phyloP scores from a whole-genome alignment of 2,797 vertebrate genomes.

The Neosalanx taihuensis region DNA sequence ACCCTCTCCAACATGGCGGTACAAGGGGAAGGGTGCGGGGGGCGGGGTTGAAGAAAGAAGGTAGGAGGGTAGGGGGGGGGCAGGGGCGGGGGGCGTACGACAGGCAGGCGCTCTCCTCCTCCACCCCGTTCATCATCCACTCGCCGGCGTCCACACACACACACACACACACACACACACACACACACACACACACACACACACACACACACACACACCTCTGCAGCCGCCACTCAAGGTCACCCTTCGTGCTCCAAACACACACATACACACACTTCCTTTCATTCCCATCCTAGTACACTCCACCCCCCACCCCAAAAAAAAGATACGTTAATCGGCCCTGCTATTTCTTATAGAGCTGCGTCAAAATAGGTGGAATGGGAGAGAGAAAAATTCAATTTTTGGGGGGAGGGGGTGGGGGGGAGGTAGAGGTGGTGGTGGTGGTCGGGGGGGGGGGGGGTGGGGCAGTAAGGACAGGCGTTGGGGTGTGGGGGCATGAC shows the following conservation, averaged over 20 bases:
- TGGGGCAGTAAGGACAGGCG: slow-evolving; percentile 47
- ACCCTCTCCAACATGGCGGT: slow-evolving; percentile 76
- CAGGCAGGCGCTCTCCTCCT: slow-evolving; percentile 62
- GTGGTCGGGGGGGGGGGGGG: slow-evolving; percentile 46
- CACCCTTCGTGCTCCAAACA: slow-evolving; percentile 52
- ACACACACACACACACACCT: slow-evolving; percentile 17
- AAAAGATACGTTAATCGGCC: slow-evolving; percentile 62
- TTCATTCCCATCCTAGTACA: slow-evolving; percentile 64
- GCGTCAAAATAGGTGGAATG: slow-evolving; percentile 80
- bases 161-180: slow-evolving; percentile 4
- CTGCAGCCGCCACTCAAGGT: slow-evolving; percentile 65
- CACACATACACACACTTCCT: slow-evolving; percentile 31
- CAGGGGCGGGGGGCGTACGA: slow-evolving; percentile 50
- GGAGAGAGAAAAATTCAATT: slow-evolving; percentile 59
- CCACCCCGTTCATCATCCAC: slow-evolving; percentile 62
- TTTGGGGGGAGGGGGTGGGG: slow-evolving; percentile 34
- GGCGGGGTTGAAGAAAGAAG: slow-evolving; percentile 62
- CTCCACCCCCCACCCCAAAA: slow-evolving; percentile 49
- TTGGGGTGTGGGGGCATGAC: slow-evolving; percentile 49
- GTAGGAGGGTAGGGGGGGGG: slow-evolving; percentile 40
- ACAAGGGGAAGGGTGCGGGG: slow-evolving; percentile 72
- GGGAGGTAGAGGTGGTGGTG: not conserved
- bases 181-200: slow-evolving; percentile 35
- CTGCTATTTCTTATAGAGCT: slow-evolving; percentile 79
- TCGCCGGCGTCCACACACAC: slow-evolving; percentile 59